Conservation (phyloP, 2,888 invertebrate genomes). For the Hololepta plana region DNA sequence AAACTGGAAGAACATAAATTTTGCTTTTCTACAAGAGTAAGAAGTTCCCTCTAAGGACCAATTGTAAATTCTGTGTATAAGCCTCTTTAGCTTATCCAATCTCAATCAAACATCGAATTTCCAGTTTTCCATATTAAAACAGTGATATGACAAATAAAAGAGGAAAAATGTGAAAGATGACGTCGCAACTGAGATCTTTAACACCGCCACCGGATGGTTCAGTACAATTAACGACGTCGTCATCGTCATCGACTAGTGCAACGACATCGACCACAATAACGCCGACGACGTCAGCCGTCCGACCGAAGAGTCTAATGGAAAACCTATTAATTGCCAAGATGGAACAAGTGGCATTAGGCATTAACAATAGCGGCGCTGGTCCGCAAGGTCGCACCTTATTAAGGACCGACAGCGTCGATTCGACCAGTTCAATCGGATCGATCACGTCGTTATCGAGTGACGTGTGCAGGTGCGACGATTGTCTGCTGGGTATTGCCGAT, state of each 20-base stretch:
- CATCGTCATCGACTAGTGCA: conserved; percentile 1
- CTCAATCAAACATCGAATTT: no score
- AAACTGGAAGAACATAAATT: no score
- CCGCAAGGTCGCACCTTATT: conserved; percentile 30
- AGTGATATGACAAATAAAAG: no score
- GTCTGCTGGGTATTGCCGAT: conserved; percentile 65
- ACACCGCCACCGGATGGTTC: conserved; percentile 32
- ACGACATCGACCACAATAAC: no score
- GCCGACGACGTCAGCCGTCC: conserved; percentile 32
- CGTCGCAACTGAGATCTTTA: conserved; percentile 32
- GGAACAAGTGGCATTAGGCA: conserved; percentile 39
- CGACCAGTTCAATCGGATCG: conserved; percentile 40
- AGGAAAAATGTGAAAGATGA: no score
- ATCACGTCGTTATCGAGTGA: conserved; percentile 51
- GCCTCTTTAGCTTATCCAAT: no score
- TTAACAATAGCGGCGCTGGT: background rate
- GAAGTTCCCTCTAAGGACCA: no score
- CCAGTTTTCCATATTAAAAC: no score
- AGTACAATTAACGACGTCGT: conserved; percentile 1
- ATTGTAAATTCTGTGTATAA: no score
- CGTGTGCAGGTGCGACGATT: conserved; percentile 69
- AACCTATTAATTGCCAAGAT: conserved; percentile 64
- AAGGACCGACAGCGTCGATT: conserved; percentile 58
- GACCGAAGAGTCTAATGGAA: conserved; percentile 66
- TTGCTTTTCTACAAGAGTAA: no score